These are phyloP conservation scores for Dolichomitus sp. DNA, from an alignment of 2,888 invertebrate species.

Conservation along the genomic window DNA sequence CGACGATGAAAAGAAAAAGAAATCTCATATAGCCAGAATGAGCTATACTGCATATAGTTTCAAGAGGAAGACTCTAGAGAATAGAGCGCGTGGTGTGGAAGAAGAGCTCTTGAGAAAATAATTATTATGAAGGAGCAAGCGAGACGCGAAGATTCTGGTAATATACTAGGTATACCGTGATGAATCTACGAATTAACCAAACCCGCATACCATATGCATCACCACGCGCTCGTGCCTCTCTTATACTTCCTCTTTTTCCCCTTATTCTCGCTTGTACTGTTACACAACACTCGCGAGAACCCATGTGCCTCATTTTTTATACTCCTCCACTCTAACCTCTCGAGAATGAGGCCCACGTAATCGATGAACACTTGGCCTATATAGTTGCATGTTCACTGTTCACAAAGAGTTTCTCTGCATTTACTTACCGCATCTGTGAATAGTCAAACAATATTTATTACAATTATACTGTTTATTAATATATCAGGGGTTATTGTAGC, in stretches of 20 bases:
- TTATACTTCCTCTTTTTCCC: conserved; percentile 12
- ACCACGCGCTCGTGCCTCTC: conserved; percentile 49
- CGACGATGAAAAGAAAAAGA: conserved; percentile 15
- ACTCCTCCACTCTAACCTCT: neutral
- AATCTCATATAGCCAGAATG: conserved; percentile 25
- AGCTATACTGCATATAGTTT: conserved; percentile 12
- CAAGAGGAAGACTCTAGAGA: conserved; percentile 28
- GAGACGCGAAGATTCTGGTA: conserved; percentile 19
- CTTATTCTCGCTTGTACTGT: conserved; percentile 26
- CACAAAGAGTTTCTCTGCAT: neutral
- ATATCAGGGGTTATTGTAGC: no score
- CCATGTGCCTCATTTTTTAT: conserved; percentile 32
- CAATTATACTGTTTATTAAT: neutral
- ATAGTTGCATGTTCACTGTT: neutral
- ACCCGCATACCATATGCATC: conserved; percentile 67
- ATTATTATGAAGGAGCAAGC: conserved; percentile 37
- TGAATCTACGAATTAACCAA: conserved; percentile 73
- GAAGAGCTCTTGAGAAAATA: conserved; percentile 48
- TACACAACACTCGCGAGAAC: conserved; percentile 14
- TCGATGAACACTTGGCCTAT: conserved; percentile 14
- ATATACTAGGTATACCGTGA: conserved; percentile 64
- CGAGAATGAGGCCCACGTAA: conserved; percentile 1
- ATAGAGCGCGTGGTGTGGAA: conserved; percentile 18
- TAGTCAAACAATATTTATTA: neutral
- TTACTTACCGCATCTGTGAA: neutral